A percentile compares a stretch with the other conserved stretches of the same genome.
phyloP scores from a whole-genome alignment of 1,140 invertebrate genomes.

The Octopus sinensis region DNA sequence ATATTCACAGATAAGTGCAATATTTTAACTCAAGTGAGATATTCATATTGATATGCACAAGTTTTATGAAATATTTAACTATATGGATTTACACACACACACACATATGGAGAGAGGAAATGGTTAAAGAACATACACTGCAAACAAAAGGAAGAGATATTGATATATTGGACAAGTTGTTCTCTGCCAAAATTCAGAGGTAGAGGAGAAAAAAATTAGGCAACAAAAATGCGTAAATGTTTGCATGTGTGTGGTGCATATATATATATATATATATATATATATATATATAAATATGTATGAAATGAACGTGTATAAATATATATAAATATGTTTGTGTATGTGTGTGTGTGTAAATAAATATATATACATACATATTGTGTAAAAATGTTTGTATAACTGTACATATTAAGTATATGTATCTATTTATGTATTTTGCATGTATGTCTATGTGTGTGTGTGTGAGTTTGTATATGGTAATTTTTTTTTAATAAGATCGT shows the following conservation, averaged over 20 bases:
- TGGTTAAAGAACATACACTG: too few relatives aligned
- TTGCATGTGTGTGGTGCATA: background rate
- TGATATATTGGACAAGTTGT: too few relatives aligned
- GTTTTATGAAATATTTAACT: too few relatives aligned
- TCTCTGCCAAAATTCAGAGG: too few relatives aligned
- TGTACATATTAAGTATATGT: background rate
- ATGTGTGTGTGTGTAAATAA: background rate
- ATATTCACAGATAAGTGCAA: too few relatives aligned
- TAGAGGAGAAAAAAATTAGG: too few relatives aligned
- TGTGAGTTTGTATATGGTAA: background rate
- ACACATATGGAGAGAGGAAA: too few relatives aligned
- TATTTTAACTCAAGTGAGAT: too few relatives aligned
- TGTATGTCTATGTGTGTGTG: background rate
- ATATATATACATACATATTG: background rate
- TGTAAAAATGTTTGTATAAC: background rate
- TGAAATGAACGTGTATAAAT: background rate
- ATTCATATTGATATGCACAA: too few relatives aligned
- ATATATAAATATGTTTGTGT: background rate
- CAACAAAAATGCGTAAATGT: background rate
- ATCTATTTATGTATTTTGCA: background rate
- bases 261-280: slow-evolving; percentile 5
- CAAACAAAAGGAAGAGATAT: too few relatives aligned
- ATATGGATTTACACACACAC: too few relatives aligned
- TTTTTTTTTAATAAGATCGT: background rate
- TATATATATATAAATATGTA: background rate